Evolutionary conservation across 2,797 vertebrate species (phyloP), one percentile per base, ranked within the genome.

Genomic region (Menidia menidia): DNA sequence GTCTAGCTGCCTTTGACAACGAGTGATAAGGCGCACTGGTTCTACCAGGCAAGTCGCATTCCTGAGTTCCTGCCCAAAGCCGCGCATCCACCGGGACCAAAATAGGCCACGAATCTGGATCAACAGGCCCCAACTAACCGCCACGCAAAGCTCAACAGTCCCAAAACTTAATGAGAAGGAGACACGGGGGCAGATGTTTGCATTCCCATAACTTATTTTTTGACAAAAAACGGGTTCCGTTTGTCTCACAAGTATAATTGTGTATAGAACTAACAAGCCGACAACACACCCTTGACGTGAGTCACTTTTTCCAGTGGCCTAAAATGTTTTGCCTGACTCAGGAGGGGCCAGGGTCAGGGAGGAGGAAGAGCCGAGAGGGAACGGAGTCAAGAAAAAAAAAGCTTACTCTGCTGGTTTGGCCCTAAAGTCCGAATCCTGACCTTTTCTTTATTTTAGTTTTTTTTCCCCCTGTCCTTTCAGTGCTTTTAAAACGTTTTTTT

Each of bases 21-120:
- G 63, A 41, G 4, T 43, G 63, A 73, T 6, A 25, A 42, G 48
- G 68, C 25, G 5, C 64, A 62, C 84, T 53, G 75, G 90, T 88
- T 85, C 6, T 30, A 72, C 88, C 14, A 33, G 84, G 66, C 39
- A 4, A 60, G 87, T 70, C 60, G 59, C 84, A 89, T 90, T 88
- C 89, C 79, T 61, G 5, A 68, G 54, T 31, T 71, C 61, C 43
- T 25, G 3, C 33, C 73, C 69, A 11, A 58, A 55, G 31, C 63
- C 14, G 39, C 75, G 55, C 64, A 64, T 60, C 68, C 0, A 44
- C 30, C 19, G 59, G 39, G 31, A 60, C 58, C 31, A 25, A 67
- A 71, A 63, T 12, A 53, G 56, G 50, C 59, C 11, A 54, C 4
- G 0, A 10, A 16, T 44, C 15, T 39, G 51, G 3, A 45, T 53